phyloP scores from a whole-genome alignment of 2,888 invertebrate genomes.

The Acrobasis consociella region DNA sequence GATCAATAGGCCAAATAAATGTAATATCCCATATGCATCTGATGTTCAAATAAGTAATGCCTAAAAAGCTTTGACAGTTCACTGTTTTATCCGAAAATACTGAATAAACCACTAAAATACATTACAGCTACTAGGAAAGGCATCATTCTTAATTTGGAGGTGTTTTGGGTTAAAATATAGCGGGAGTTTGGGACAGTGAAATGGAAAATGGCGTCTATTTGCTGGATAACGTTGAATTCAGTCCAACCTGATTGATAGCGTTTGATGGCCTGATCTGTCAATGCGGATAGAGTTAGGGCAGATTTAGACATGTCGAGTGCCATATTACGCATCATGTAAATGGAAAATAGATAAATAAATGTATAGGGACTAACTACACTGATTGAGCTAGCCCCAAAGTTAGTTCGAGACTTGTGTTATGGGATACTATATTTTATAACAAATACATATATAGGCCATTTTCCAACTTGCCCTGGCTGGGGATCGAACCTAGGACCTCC shows the following conservation, averaged over 20 bases:
- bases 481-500: too few species aligned
- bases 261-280: conserved; percentile 2
- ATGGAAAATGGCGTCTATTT: conserved; percentile 3
- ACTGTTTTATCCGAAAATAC: not conserved
- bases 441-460: too few species aligned
- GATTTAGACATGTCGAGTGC: not conserved
- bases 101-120: not conserved
- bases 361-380: too few species aligned
- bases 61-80: not conserved
- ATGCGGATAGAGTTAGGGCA: not conserved
- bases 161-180: not conserved
- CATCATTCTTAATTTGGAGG: not conserved
- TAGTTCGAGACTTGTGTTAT: too few species aligned
- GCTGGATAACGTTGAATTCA: not conserved
- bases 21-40: too few species aligned
- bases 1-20: too few species aligned
- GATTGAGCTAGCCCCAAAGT: too few species aligned
- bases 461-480: too few species aligned
- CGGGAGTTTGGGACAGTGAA: not conserved
- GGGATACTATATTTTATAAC: too few species aligned
- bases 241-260: not conserved
- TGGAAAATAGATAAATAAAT: too few species aligned
- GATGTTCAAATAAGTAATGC: too few species aligned
- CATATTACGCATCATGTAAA: not conserved
- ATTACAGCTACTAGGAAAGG: not conserved